A percentile compares a stretch with the other conserved stretches of the same genome.
phyloP scores from a whole-genome alignment of 37 sponge, comb jelly and placozoan species.

The Bolinopsis microptera region DNA sequence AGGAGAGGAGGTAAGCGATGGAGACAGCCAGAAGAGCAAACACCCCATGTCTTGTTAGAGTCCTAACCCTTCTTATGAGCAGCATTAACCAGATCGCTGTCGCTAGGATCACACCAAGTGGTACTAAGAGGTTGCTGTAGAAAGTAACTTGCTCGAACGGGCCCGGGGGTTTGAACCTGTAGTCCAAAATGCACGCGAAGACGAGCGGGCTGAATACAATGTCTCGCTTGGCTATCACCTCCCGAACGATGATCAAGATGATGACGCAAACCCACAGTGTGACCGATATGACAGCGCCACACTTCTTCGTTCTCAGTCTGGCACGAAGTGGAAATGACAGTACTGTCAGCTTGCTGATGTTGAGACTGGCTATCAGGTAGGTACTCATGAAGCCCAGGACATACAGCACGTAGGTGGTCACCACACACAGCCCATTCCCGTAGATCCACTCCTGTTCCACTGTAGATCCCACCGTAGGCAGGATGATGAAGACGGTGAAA shows the following conservation, averaged over 20 bases:
- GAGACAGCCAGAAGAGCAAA: background rate
- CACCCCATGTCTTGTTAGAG: background rate
- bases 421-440: background rate
- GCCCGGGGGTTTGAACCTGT: background rate
- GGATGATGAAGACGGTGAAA: background rate
- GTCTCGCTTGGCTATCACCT: background rate
- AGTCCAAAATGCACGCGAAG: background rate
- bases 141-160: background rate
- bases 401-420: no score
- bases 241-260: background rate
- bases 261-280: background rate
- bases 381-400: no score
- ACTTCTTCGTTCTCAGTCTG: no score
- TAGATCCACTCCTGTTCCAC: background rate
- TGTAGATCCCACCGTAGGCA: background rate
- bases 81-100: no score
- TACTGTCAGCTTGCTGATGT: no score
- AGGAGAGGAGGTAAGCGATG: background rate
- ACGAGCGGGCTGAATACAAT: background rate
- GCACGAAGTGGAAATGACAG: no score
- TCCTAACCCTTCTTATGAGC: background rate
- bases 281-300: background rate
- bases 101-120: background rate
- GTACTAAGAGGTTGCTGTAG: background rate
- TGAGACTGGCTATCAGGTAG: no score